Evolutionary conservation across 1,140 invertebrate species (phyloP), one percentile per base, ranked within the genome.

Genomic region (Adelges cooleyi): DNA sequence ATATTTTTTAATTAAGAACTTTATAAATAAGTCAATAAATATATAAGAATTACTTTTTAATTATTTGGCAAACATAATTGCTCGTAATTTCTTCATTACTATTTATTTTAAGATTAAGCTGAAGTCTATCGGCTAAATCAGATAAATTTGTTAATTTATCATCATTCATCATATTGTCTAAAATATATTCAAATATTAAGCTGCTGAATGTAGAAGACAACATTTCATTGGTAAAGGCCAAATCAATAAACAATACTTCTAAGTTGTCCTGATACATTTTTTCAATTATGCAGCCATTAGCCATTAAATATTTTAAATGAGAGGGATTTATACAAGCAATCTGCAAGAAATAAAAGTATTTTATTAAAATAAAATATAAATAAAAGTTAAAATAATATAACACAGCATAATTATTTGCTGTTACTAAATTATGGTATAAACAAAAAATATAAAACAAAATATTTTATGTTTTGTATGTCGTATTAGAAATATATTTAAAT

Each of bases 131-230:
- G 9, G 22, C 1, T 13, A 62, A 48, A 62, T 62, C 56, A 48
- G 15, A 29, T 33, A 62, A 10, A 48, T 11, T 15, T 9, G 17
- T 5, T 44, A 8, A 29, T 62, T 62, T 25, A 20, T 48, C 46
- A 29, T 62, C 25, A 48, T 29, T n/a, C 4, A 8, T 3, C 3
- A 62, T 8, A 29, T 62, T 62, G 5, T 62, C 46, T 33, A 62
- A 29, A 46, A 62, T 46, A 48, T 29, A 62, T 3, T 62, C 56
- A 62, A 62, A 62, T 10, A 62, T 48, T 13, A 48, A 29, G 17
- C 23, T 15, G 8, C 56, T 48, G 46, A 62, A 62, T 20, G n/a
- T 33, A 20, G 42, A 10, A 29, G 38, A 5, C 20, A 62, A 48
- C 29, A 48, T 3, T 33, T 48, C 42, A 62, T 62, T 18, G 0